phyloP scores from a whole-genome alignment of 1,140 invertebrate genomes.

The Heterodera carotae region DNA sequence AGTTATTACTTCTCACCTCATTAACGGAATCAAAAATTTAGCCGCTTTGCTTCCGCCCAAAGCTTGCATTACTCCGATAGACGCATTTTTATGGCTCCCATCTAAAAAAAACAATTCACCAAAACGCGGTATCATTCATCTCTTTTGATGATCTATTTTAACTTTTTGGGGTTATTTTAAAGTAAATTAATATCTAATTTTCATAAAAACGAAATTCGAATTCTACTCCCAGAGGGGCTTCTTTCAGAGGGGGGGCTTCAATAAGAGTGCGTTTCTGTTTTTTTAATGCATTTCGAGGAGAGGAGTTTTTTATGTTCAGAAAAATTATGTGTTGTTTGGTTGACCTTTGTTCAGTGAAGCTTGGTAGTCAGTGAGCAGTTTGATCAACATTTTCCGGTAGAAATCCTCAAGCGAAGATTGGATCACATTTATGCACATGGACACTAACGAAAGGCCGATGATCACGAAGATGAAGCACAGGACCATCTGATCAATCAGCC shows the following conservation, averaged over 20 bases:
- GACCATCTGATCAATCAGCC: constrained; percentile 51
- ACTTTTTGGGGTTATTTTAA: too few species aligned
- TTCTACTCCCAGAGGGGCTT: too few species aligned
- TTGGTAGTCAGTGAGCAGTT: constrained; percentile 62
- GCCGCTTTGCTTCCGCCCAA: constrained; percentile 61
- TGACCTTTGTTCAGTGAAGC: constrained; percentile 61
- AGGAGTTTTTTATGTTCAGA: too few species aligned
- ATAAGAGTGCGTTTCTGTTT: too few species aligned
- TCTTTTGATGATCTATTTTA: too few species aligned
- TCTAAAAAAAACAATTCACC: too few species aligned
- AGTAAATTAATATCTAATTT: too few species aligned
- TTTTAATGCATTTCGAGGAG: constrained; percentile 30
- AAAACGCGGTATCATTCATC: too few species aligned
- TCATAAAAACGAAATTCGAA: too few species aligned
- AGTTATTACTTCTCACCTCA: constrained; percentile 29
- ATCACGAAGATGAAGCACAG: constrained; percentile 64
- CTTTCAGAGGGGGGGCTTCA: too few species aligned
- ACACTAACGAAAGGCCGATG: constrained; percentile 62
- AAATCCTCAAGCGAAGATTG: constrained; percentile 62
- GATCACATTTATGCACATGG: constrained; percentile 64
- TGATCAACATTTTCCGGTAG: constrained; percentile 59
- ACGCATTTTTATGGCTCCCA: constrained; percentile 59
- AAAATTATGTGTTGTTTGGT: neutral
- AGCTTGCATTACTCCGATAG: constrained; percentile 64
- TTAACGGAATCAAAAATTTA: constrained; percentile 60